Evolutionary conservation across 2,797 vertebrate species (phyloP).

Genomic region (Buceros bicornis): DNA sequence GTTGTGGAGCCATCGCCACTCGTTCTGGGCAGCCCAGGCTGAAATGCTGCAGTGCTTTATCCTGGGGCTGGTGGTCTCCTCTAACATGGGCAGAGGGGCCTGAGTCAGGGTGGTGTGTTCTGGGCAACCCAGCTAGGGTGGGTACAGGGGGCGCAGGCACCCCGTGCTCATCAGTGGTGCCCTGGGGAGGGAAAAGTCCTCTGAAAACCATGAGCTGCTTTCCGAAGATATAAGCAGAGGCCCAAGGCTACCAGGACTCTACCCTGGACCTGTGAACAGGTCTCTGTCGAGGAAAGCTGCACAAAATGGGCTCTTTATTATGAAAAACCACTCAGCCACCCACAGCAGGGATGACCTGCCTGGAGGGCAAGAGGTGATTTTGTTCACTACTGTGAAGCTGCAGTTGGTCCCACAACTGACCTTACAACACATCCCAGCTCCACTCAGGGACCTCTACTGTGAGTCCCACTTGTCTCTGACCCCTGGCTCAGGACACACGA

Average conservation of each 20-base stretch:
- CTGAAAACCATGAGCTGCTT: background rate
- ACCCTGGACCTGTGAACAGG: background rate
- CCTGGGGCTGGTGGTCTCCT: background rate
- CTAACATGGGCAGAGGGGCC: background rate
- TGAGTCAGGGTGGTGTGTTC: no score
- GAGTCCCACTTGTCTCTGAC: background rate
- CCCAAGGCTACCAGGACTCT: background rate
- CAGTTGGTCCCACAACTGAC: background rate
- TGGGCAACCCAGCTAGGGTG: background rate
- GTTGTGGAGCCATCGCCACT: rapidly evolving
- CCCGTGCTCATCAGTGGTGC: rapidly evolving
- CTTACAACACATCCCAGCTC: background rate
- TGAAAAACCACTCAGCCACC: background rate
- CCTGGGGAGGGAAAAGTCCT: background rate
- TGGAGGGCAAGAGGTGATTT: background rate
- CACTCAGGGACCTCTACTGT: rapidly evolving
- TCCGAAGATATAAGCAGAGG: background rate
- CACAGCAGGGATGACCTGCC: background rate
- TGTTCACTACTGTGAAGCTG: background rate
- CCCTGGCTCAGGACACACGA: rapidly evolving
- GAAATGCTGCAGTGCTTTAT: background rate
- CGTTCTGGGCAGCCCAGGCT: background rate
- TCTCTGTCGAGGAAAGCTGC: background rate
- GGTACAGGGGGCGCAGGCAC: rapidly evolving
- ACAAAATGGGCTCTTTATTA: background rate